phyloP scores from a whole-genome alignment of 2,113 vertebrate species.

The Semnornis frantzii region DNA sequence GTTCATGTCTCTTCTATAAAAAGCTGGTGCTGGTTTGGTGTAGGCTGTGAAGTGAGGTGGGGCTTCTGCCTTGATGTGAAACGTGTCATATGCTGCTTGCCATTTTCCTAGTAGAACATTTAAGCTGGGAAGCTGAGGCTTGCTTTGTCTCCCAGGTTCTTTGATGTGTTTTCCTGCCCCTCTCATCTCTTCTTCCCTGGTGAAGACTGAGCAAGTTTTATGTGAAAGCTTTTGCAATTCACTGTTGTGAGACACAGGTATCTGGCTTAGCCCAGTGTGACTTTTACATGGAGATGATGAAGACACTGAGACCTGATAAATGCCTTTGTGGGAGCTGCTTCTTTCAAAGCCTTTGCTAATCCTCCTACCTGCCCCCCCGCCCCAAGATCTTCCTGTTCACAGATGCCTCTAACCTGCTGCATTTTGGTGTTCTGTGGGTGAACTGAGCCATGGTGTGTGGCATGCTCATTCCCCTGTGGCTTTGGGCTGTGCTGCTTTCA shows the following conservation, averaged over 20 bases:
- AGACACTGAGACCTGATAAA: background rate
- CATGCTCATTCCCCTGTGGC: background rate
- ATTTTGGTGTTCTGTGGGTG: background rate
- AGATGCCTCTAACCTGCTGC: background rate
- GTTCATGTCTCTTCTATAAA: accelerated
- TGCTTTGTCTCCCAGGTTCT: background rate
- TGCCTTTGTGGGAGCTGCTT: background rate
- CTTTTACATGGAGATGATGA: background rate
- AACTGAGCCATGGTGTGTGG: background rate
- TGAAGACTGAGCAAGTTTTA: background rate
- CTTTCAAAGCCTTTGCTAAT: background rate
- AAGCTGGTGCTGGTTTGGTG: background rate
- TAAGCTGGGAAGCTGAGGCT: background rate
- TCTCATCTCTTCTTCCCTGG: background rate
- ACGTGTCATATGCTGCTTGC: accelerated
- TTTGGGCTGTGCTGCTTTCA: background rate
- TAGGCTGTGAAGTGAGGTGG: background rate
- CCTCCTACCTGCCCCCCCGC: background rate
- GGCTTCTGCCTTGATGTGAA: background rate
- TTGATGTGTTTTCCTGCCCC: background rate
- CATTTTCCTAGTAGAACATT: background rate
- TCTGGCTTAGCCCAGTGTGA: background rate
- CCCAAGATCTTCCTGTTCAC: background rate
- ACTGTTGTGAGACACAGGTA: background rate
- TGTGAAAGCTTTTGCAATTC: background rate